Conservation (phyloP, 2,113 vertebrate species). For the Lepus americanus region DNA sequence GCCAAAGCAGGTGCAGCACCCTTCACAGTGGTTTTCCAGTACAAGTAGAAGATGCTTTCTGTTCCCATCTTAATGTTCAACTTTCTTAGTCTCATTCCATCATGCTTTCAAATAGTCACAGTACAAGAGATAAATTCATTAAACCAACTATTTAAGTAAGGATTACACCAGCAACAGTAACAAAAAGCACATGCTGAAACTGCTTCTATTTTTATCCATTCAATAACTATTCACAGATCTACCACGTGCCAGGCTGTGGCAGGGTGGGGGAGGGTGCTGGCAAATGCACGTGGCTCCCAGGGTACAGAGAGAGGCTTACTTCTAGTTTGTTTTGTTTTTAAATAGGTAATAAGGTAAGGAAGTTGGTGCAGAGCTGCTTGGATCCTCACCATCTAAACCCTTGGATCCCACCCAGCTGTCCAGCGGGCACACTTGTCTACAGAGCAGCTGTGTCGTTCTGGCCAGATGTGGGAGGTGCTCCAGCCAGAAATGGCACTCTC, state of each 20-base stretch:
- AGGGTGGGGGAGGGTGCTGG: not conserved
- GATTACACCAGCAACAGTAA: not conserved
- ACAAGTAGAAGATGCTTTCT: not conserved
- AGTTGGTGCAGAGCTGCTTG: not conserved
- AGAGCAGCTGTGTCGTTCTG: not conserved
- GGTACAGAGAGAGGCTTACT: not conserved
- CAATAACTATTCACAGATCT: conserved; percentile 49
- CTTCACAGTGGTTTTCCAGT: not conserved
- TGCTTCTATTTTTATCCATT: conserved; percentile 39
- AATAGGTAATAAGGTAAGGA: conserved; percentile 13
- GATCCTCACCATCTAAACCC: not conserved
- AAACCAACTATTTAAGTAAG: not conserved
- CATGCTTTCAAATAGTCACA: not conserved
- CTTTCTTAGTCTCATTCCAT: not conserved
- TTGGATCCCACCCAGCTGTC: too few relatives aligned
- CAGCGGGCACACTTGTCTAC: not conserved
- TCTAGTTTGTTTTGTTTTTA: conserved; percentile 22
- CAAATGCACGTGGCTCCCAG: not conserved
- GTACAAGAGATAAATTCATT: not conserved
- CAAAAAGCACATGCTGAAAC: not conserved
- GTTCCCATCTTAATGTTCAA: not conserved
- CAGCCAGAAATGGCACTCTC: not conserved
- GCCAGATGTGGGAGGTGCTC: not conserved
- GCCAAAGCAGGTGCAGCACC: not conserved
- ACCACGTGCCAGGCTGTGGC: not conserved